These are phyloP conservation scores for Matsumyia berberina DNA, from an alignment of 2,888 invertebrate species.

Conservation along the genomic window DNA sequence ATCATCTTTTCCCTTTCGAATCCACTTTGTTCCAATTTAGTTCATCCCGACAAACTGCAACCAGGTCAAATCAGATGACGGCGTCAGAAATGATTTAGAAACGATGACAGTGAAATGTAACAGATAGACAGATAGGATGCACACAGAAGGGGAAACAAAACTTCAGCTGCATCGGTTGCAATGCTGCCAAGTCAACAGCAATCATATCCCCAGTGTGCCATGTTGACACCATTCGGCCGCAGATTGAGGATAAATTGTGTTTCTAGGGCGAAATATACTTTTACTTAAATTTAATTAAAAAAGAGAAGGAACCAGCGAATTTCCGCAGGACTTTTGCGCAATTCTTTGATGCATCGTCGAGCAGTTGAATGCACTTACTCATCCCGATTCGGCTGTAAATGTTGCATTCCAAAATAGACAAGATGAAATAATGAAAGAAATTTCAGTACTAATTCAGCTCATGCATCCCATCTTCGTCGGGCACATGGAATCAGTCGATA, in stretches of 20 bases:
- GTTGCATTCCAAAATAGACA: slow-evolving; percentile 12
- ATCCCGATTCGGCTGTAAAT: too few species aligned
- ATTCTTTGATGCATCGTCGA: slow-evolving; percentile 3
- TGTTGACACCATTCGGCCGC: slow-evolving; percentile 58
- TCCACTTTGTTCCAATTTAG: slow-evolving; percentile 38
- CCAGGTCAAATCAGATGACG: slow-evolving; percentile 63
- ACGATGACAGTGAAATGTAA: slow-evolving; percentile 64
- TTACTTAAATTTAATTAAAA: slow-evolving; percentile 64
- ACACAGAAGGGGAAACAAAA: slow-evolving; percentile 24
- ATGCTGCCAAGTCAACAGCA: slow-evolving; percentile 47
- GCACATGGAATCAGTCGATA: background rate
- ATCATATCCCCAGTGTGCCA: slow-evolving; percentile 48
- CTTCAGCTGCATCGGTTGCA: slow-evolving; percentile 31
- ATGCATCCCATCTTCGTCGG: slow-evolving; percentile 6
- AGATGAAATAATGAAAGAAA: slow-evolving; percentile 32
- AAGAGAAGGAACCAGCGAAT: background rate
- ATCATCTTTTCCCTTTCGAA: slow-evolving; percentile 15
- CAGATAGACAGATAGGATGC: slow-evolving; percentile 41
- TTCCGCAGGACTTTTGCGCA: slow-evolving; percentile 4
- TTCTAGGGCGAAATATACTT: slow-evolving; percentile 44
- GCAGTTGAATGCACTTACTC: too few species aligned
- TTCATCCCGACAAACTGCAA: slow-evolving; percentile 42
- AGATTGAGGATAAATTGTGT: slow-evolving; percentile 48
- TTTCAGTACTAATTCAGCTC: slow-evolving; percentile 35
- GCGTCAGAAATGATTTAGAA: slow-evolving; percentile 65